Evolutionary conservation across 2,797 vertebrate genomes (phyloP), one percentile per base, ranked within the genome.

Genomic region (Acridotheres tristis): DNA sequence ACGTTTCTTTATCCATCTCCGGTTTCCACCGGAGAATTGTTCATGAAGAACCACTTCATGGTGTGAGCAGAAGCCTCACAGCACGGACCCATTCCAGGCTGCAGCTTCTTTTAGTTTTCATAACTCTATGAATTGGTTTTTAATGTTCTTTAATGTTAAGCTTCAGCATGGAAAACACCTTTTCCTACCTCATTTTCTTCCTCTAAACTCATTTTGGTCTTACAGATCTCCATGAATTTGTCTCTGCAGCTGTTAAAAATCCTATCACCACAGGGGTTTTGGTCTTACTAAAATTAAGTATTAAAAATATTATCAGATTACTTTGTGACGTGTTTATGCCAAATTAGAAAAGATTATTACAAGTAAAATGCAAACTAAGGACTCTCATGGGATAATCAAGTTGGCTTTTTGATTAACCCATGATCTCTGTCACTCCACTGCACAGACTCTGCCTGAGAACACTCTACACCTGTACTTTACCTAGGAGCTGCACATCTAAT

Each of bases 1-100:
- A 26, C 2, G 1, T 32, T 80, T 47, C 34, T 51, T 51, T 22
- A 16, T 21, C 17, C 26, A 11, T 11, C 26, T 61, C n/a, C 14
- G 5, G 47, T 19, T 42, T 14, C 5, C 40, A 25, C 0, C 5
- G 5, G 4, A 51, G n/a, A 76, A 63, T 0, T 13, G 10, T 2
- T 50, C 42, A 25, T 1, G 55, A 42, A 55, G 40, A 89, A 55
- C 1, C 7, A 25, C 10, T 10, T 18, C 11, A 7, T 7, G 36
- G 61, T 21, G 13, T 17, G 51, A 65, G 50, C 59, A 25, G 29
- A 47, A 55, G 10, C 19, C 34, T 51, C 36, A 34, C n/a, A 80
- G 22, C 51, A 48, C 1, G 11, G 16, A 86, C 29, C 32, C 26
- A 12, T 25, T 38, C 54, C 62, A 72, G 73, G n/a, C 11, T 48